phyloP scores from a whole-genome alignment of 2,113 vertebrate genomes.

The Burhinus bistriatus region DNA sequence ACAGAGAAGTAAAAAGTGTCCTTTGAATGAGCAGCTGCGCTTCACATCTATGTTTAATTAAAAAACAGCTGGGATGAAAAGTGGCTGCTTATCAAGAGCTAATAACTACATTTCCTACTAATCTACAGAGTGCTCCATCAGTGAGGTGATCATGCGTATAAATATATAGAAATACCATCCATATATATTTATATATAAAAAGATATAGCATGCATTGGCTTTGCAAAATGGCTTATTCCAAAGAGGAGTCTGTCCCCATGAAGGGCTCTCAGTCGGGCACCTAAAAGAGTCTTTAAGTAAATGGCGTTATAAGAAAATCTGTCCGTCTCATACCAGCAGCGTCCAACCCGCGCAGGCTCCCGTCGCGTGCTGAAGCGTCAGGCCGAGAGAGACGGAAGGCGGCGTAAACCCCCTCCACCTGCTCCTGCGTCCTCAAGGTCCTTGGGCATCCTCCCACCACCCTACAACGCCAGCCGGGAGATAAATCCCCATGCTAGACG shows the following conservation, averaged over 20 bases:
- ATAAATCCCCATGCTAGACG: background rate
- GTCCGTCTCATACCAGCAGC: background rate
- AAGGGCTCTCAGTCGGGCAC: background rate
- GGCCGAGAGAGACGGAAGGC: background rate
- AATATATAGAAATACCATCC: background rate
- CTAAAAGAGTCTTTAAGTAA: background rate
- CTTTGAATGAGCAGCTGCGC: conserved; percentile 30
- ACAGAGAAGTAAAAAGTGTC: background rate
- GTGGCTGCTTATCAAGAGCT: conserved; percentile 7
- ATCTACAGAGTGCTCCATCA: background rate
- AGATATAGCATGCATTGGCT: background rate
- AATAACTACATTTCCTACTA: background rate
- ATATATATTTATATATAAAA: background rate
- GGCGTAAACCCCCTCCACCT: background rate
- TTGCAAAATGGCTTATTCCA: background rate
- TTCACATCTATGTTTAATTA: background rate
- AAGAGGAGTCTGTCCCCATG: background rate
- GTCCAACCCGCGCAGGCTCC: background rate
- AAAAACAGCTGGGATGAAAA: conserved; percentile 45
- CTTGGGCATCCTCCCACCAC: background rate
- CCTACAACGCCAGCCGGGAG: background rate
- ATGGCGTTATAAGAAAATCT: background rate
- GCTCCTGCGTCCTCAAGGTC: background rate
- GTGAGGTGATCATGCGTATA: background rate
- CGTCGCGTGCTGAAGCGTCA: background rate